Evolutionary conservation across 2,797 vertebrate genomes (phyloP), one percentile per base, ranked within the genome.

Genomic region (Enteromius unitaeniatus): DNA sequence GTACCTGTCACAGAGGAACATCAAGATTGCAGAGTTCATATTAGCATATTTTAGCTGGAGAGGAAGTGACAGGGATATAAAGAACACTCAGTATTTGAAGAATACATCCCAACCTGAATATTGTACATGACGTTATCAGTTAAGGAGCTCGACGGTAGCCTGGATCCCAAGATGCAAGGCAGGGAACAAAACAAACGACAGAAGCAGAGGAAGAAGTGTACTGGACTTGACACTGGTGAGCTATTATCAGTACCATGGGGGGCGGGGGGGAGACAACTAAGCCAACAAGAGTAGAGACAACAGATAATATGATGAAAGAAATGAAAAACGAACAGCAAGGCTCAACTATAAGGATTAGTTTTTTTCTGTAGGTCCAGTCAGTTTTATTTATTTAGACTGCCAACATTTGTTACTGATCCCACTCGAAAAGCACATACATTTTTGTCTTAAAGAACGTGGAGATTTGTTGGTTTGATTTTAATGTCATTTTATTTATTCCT

Each of bases 11-110:
- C 70, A 77, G 23, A 84, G 23, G 60, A 62, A 75, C 49, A 64
- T 81, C 65, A 40, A 55, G 65, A 69, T 82, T 15, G n/a, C 47
- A 37, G 11, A 40, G 58, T 51, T 67, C n/a, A 31, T 26, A 45
- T 73, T 55, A 26, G 75, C 45, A 74, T 86, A 85, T 86, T 88
- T 85, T 85, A 83, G 83, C 49, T 37, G 31, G 70, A 78, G 53
- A 51, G 26, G 17, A 75, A 75, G 26, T 78, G 88, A 84, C 82
- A 74, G 65, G 64, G 45, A 58, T 69, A 77, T 64, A 77, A 69
- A 85, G 78, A 81, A 75, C 47, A 40, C 45, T 10, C 14, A n/a
- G 21, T 23, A 31, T 69, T 75, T 47, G 62, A 85, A 81, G 21
- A 67, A 58, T 11, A 40, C 62, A 53, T 81, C n/a, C 23, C 49